Evolutionary conservation across 2,797 vertebrate species (phyloP).

Genomic region (Remorina albescens): DNA sequence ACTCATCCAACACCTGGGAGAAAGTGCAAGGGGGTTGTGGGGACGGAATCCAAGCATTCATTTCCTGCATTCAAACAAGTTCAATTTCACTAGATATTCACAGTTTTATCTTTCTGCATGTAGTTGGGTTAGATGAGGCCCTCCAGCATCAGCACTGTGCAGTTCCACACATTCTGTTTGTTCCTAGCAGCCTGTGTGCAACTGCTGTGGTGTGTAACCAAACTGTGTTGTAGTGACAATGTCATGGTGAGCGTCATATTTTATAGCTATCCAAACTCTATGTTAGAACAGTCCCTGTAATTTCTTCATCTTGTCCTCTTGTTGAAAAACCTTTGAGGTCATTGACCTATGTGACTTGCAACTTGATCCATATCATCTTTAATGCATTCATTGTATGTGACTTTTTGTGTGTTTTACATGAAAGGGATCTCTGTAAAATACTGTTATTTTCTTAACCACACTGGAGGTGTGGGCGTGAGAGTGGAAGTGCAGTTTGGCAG

Average conservation of each 20-base stretch:
- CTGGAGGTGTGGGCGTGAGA: slow-evolving; percentile 77
- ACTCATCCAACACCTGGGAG: slow-evolving; percentile 73
- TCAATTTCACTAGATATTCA: slow-evolving; percentile 56
- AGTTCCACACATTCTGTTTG: slow-evolving; percentile 40
- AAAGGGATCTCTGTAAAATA: slow-evolving; percentile 61
- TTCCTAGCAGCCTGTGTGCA: slow-evolving; percentile 47
- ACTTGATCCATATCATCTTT: slow-evolving; percentile 66
- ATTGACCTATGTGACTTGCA: slow-evolving; percentile 61
- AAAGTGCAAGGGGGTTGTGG: slow-evolving; percentile 22
- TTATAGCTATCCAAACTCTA: slow-evolving; percentile 50
- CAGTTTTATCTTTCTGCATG: slow-evolving; percentile 49
- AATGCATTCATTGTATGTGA: slow-evolving; percentile 67
- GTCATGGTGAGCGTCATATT: slow-evolving; percentile 60
- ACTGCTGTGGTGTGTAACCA: slow-evolving; percentile 37
- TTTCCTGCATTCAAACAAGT: slow-evolving; percentile 69
- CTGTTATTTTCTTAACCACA: slow-evolving; percentile 73
- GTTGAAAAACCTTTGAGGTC: slow-evolving; percentile 38
- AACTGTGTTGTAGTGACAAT: slow-evolving; percentile 48
- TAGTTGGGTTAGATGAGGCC: slow-evolving; percentile 22
- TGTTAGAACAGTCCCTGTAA: slow-evolving; percentile 60
- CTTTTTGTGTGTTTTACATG: slow-evolving; percentile 61
- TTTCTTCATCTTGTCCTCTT: slow-evolving; percentile 49
- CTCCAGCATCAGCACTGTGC: slow-evolving; percentile 10
- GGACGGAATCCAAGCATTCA: slow-evolving; percentile 51
- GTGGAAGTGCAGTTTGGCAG: slow-evolving; percentile 76